These are phyloP conservation scores for Hoplias malabaricus DNA, from an alignment of 2,113 vertebrate species.

Conservation along the genomic window DNA sequence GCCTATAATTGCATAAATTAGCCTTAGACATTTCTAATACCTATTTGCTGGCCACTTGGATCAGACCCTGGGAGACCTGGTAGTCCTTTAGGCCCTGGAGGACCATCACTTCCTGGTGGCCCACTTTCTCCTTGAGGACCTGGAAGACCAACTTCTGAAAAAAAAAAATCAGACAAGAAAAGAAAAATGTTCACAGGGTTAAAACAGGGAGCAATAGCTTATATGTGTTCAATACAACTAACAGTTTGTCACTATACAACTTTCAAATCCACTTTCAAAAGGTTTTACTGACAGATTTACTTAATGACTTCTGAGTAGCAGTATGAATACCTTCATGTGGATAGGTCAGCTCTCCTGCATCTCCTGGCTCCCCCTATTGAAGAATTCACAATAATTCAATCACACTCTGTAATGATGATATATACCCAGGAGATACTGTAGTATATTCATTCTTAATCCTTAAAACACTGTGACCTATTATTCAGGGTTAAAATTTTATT, in stretches of 20 bases:
- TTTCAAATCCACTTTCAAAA: no score
- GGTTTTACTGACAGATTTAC: background rate
- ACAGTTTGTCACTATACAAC: no score
- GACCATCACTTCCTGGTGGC: conserved; percentile 61
- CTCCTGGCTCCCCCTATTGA: conserved; percentile 61
- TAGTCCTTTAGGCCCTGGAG: conserved; percentile 62
- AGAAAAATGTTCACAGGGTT: background rate
- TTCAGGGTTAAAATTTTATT: no score
- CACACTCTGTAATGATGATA: no score
- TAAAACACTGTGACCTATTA: no score
- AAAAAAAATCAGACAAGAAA: background rate
- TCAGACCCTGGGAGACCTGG: conserved; percentile 61
- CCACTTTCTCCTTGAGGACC: conserved; percentile 66
- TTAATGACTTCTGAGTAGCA: background rate
- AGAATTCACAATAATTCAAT: no score
- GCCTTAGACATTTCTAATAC: conserved; percentile 48
- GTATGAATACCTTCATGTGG: conserved; percentile 45
- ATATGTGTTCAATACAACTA: no score
- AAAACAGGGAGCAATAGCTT: background rate
- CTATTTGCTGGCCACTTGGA: conserved; percentile 51
- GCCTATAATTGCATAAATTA: no score
- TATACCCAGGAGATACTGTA: no score
- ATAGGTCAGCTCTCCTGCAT: conserved; percentile 63
- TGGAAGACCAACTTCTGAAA: conserved; percentile 51
- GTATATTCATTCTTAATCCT: no score